Evolutionary conservation across 2,113 vertebrate genomes (phyloP).

Genomic region (Gasterosteus aculeatus): DNA sequence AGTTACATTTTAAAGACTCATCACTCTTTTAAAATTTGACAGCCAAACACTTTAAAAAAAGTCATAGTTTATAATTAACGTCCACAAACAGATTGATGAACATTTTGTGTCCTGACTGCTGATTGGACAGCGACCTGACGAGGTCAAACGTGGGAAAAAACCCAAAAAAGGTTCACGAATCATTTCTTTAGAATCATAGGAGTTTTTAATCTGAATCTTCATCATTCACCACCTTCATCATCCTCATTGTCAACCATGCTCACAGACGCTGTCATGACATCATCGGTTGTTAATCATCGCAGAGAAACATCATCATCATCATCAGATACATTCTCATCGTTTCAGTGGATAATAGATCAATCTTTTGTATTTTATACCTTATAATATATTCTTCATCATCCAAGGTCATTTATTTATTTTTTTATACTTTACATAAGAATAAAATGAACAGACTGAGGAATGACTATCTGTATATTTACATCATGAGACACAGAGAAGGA

Average conservation of each 20-base stretch:
- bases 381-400: constrained; percentile 71
- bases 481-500: constrained; percentile 53
- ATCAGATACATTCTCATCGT: constrained; percentile 53
- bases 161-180: background rate
- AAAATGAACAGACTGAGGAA: constrained; percentile 70
- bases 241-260: constrained; percentile 18
- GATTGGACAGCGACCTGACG: background rate
- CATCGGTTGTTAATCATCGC: constrained; percentile 37
- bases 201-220: constrained; percentile 69
- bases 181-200: constrained; percentile 62
- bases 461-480: constrained; percentile 74
- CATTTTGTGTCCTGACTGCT: background rate
- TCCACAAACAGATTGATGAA: too few relatives aligned
- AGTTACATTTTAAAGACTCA: too few relatives aligned
- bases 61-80: too few relatives aligned
- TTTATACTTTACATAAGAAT: constrained; percentile 76
- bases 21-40: too few relatives aligned
- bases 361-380: constrained; percentile 59
- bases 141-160: constrained; percentile 1
- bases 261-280: constrained; percentile 24
- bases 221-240: constrained; percentile 53
- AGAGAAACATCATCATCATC: constrained; percentile 41
- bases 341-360: constrained; percentile 57
- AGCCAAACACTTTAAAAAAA: too few relatives aligned
- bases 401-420: constrained; percentile 64